phyloP scores from a whole-genome alignment of 2,113 vertebrate genomes.

The Petaurus breviceps region DNA sequence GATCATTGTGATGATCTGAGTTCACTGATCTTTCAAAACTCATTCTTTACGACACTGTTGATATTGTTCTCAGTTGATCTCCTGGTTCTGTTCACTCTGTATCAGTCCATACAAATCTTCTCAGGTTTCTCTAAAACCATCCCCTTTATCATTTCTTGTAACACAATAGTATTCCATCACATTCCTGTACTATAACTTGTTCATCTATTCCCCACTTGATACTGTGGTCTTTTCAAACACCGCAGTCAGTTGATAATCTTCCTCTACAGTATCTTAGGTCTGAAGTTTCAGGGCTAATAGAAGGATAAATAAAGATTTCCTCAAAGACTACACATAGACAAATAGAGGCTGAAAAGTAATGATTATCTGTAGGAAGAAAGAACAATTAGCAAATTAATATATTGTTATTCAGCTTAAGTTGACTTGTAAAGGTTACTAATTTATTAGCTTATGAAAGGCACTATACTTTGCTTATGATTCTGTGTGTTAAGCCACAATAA shows the following conservation, averaged over 20 bases:
- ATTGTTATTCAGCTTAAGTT: not conserved
- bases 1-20: not conserved
- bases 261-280: not conserved
- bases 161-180: not conserved
- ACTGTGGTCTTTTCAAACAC: not conserved
- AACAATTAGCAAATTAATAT: slow-evolving; percentile 5
- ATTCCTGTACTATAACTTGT: not conserved
- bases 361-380: not conserved
- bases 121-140: not conserved
- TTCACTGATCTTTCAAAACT: not conserved
- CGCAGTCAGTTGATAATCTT: not conserved
- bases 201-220: not conserved
- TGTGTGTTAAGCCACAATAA: too few relatives aligned
- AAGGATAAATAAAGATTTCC: not conserved
- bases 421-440: not conserved
- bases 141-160: not conserved
- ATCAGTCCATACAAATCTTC: not conserved
- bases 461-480: too few relatives aligned
- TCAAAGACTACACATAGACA: not conserved
- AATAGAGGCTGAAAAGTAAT: not conserved
- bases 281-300: not conserved
- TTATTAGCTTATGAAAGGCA: not conserved
- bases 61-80: not conserved
- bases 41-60: not conserved
- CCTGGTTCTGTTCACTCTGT: not conserved